These are phyloP conservation scores for Apteryx owenii DNA, from an alignment of 2,113 vertebrate species.

Conservation along the genomic window DNA sequence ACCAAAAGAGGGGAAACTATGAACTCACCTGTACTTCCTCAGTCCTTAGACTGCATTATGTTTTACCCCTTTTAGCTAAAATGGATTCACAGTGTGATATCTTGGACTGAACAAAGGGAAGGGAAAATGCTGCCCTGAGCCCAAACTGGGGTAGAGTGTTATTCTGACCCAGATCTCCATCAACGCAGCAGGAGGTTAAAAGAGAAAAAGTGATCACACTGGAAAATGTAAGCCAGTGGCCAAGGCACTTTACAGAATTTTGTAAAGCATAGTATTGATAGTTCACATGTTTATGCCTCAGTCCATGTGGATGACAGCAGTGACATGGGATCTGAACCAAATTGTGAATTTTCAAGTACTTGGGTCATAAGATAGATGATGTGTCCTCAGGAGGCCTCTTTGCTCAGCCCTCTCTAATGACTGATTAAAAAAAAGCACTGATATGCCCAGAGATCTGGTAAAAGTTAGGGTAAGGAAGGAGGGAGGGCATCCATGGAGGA, in stretches of 20 bases:
- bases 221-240: not conserved
- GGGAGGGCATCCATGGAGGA: not conserved
- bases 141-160: not conserved
- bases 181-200: not conserved
- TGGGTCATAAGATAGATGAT: fast-evolving
- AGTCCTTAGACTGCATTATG: not conserved
- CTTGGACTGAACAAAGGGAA: not conserved
- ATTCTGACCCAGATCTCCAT: not conserved
- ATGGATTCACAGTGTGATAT: not conserved
- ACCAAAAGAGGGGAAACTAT: not conserved
- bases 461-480: not conserved
- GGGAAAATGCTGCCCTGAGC: not conserved
- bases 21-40: fast-evolving
- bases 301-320: fast-evolving
- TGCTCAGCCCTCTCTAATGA: not conserved
- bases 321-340: not conserved
- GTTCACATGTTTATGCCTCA: not conserved
- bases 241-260: not conserved
- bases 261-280: not conserved
- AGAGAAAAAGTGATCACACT: not conserved
- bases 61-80: not conserved
- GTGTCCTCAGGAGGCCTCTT: not conserved
- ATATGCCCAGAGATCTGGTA: not conserved
- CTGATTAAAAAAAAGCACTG: not conserved
- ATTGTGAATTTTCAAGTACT: not conserved